Evolutionary conservation across 1,140 invertebrate genomes (phyloP), one percentile per base, ranked within the genome.

Genomic region (Paramacrobiotus metropolitanus): DNA sequence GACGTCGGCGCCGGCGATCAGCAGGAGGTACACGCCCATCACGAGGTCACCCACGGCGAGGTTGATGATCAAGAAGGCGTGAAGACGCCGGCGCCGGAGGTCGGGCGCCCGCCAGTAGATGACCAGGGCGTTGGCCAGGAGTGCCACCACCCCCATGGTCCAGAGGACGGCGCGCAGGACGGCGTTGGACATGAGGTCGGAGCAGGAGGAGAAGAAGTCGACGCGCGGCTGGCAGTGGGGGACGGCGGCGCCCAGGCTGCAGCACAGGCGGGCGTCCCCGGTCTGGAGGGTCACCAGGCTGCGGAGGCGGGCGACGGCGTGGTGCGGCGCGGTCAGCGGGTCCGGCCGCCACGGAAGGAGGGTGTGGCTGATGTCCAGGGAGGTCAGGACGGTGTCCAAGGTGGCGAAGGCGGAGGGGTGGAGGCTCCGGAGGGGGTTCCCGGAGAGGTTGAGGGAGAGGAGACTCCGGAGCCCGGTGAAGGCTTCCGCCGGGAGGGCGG

Each of bases 71-170:
- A 75, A 79, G 78, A 64, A 81, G 55, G 67, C 78, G 77, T 73
- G 81, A 68, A 69, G 79, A 79, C 66, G 66, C 45, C 67, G 69
- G n/a, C 64, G 59, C 60, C 30, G 60, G n/a, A 62, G 60, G 9
- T 73, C 69, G 21, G 65, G 65, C 1, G 75, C 68, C 59, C 81
- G 71, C 66, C 81, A 81, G 1, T 78, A 67, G 48, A 83, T 74
- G 44, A 83, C 82, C 21, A 81, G 68, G 2, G 78, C 61, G 68
- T 83, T 83, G 30, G 81, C 81, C 30, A 75, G 70, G 31, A 79
- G 75, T 2, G 80, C 81, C 20, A 81, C 69, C 3, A 76, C 66
- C 3, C 79, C 81, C 71, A 83, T 78, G 18, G 82, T 72, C 82
- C 82, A 83, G 59, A 83, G 79, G 63, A 78, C 76, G 20, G 76